phyloP scores from a whole-genome alignment of 2,113 vertebrate species.

The Antigone vipio region DNA sequence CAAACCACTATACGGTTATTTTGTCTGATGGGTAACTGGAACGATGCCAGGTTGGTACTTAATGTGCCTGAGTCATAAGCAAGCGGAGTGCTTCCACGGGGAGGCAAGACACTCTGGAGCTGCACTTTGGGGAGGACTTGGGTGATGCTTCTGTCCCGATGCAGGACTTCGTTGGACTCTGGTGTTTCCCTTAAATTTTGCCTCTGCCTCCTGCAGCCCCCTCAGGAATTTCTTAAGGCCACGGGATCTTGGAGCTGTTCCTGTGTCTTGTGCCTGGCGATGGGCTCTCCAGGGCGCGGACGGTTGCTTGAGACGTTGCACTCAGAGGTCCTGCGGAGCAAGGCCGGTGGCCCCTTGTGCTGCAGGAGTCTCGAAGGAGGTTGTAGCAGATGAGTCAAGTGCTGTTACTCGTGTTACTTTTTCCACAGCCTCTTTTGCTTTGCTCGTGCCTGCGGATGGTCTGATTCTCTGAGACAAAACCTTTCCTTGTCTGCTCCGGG shows the following conservation, averaged over 20 bases:
- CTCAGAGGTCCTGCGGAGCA: fast-evolving
- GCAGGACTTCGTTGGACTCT: neutral
- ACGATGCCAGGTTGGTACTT: neutral
- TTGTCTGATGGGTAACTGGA: neutral
- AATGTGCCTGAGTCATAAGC: neutral
- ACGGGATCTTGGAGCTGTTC: neutral
- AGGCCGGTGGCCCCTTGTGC: neutral
- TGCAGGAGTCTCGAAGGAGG: neutral
- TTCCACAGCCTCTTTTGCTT: neutral
- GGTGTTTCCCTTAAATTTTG: neutral
- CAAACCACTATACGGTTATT: neutral
- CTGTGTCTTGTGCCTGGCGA: neutral
- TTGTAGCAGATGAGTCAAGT: neutral
- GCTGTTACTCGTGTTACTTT: neutral
- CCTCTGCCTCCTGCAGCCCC: neutral
- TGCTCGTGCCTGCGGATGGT: neutral
- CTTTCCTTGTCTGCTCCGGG: neutral
- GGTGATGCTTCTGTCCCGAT: neutral
- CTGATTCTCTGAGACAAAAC: neutral
- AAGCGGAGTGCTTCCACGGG: fast-evolving
- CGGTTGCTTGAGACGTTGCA: neutral
- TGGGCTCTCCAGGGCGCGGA: neutral
- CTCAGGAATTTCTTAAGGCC: neutral
- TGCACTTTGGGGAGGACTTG: fast-evolving
- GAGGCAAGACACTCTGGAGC: neutral